Evolutionary conservation across 2,113 vertebrate genomes (phyloP), one percentile per base, ranked within the genome.

Genomic region (Platycercus adscitus): DNA sequence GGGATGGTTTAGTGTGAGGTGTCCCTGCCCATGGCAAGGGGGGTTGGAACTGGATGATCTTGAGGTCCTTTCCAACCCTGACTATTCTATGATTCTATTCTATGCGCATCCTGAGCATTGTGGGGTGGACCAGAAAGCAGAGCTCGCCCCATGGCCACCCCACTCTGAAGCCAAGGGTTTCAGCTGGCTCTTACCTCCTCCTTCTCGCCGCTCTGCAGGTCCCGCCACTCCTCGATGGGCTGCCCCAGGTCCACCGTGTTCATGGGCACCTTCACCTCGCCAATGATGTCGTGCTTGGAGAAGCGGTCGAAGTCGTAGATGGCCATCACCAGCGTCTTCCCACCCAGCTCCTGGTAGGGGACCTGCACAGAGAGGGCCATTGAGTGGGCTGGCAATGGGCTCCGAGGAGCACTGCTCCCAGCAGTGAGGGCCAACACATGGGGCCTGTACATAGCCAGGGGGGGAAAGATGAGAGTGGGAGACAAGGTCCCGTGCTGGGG

Each of bases 271-370:
- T 99, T 99, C 49, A 99, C 98, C 97, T 99, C 99, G 0, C 99
- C 99, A 0, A 99, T 99, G 94, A 99, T 99, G 68, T 99, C 99
- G 0, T 99, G 99, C 90, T 99, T 99, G 39, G 99, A 99, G 98
- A 99, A 99, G 90, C 99, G 99, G 95, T 99, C 99, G 1, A 99
- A 99, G 98, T 99, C 99, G 0, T 99, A 99, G 89, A 99, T 99
- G n/a, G 99, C 99, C 99, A 99, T 99, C 56, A 99, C 98, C 95
- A 99, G 96, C 0, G 99, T 99, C 96, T 99, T 99, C 56, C 99
- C 99, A 10, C 99, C 99, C 95, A 99, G 98, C 84, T 99, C 99
- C 93, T 99, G 98, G 97, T 99, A 99, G 3, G 99, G 99, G 69
- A 99, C 99, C 99, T 99, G 97, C 94, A 85, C 37, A 77, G 37